A percentile compares a stretch with the other conserved stretches of the same genome.
Evolutionary conservation across 2,888 invertebrate species (phyloP).

Genomic region (Tubiluchus corallicola): DNA sequence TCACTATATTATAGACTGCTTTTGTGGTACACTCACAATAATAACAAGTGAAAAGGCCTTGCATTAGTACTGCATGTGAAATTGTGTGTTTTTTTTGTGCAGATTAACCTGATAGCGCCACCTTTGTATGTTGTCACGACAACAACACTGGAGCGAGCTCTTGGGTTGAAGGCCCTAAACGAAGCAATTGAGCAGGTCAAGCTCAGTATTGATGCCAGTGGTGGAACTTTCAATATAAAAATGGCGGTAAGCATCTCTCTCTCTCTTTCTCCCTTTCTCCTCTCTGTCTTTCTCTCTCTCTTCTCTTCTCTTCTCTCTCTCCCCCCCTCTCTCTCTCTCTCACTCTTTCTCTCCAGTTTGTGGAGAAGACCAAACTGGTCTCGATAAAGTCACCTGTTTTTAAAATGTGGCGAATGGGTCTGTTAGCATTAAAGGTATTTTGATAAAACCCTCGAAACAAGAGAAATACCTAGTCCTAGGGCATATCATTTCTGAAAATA

Average conservation of each 20-base stretch:
- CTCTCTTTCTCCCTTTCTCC: not conserved
- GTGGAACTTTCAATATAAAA: conserved; percentile 82
- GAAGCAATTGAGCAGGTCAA: conserved; percentile 74
- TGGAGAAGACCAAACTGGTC: too few species aligned
- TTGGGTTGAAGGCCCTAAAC: conserved; percentile 72
- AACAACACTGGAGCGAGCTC: conserved; percentile 84
- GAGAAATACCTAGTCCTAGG: too few species aligned
- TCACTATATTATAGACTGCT: too few species aligned
- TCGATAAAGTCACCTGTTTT: too few species aligned
- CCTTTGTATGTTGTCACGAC: conserved; percentile 97
- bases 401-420: too few species aligned
- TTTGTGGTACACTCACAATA: too few species aligned
- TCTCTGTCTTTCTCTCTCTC: not conserved
- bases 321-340: not conserved
- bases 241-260: conserved; percentile 59
- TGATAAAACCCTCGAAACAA: too few species aligned
- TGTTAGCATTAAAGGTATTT: too few species aligned
- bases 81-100: conserved; percentile 14
- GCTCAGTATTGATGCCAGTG: conserved; percentile 51
- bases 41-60: too few species aligned
- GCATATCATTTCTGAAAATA: too few species aligned
- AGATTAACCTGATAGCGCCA: conserved; percentile 93
- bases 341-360: conserved; percentile 5
- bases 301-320: not conserved
- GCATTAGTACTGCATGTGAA: too few species aligned